phyloP scores from a whole-genome alignment of 2,797 vertebrate genomes.

The Lateolabrax maculatus region DNA sequence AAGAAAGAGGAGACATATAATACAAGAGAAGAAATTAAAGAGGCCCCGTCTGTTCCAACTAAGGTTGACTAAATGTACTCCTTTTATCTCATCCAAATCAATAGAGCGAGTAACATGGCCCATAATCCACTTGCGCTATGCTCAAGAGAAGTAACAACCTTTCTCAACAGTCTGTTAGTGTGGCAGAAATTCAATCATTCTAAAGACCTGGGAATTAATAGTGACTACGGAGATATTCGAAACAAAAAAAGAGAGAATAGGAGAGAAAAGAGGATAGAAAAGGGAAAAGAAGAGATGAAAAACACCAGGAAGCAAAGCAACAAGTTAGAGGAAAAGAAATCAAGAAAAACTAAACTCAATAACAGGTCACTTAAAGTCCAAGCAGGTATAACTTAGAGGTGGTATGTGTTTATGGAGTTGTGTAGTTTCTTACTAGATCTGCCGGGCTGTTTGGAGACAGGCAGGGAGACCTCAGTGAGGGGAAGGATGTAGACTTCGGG shows the following conservation, averaged over 20 bases:
- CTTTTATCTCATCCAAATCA: slow-evolving; percentile 5
- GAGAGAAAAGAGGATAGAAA: background rate
- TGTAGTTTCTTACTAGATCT: slow-evolving; percentile 91
- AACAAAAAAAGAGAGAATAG: background rate
- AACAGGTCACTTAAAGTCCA: background rate
- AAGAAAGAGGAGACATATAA: slow-evolving; percentile 24
- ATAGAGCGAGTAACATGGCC: background rate
- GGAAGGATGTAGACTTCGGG: slow-evolving; percentile 97
- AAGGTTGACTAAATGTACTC: background rate
- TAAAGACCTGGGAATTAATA: slow-evolving; percentile 8
- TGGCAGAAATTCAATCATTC: background rate
- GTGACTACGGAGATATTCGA: background rate
- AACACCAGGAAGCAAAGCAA: background rate
- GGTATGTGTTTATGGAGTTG: background rate
- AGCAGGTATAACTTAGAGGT: background rate
- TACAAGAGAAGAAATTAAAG: slow-evolving; percentile 5
- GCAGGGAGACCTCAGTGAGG: slow-evolving; percentile 95
- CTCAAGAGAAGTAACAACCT: slow-evolving; percentile 12
- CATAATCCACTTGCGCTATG: slow-evolving; percentile 6
- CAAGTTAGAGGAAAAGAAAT: too few species aligned
- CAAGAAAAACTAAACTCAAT: background rate
- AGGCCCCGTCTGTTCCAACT: background rate
- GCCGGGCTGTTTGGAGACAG: slow-evolving; percentile 95
- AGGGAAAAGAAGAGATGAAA: background rate
- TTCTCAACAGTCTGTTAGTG: slow-evolving; percentile 8